phyloP scores from a whole-genome alignment of 2,888 invertebrate genomes.

The Mesorhabditis sp. region DNA sequence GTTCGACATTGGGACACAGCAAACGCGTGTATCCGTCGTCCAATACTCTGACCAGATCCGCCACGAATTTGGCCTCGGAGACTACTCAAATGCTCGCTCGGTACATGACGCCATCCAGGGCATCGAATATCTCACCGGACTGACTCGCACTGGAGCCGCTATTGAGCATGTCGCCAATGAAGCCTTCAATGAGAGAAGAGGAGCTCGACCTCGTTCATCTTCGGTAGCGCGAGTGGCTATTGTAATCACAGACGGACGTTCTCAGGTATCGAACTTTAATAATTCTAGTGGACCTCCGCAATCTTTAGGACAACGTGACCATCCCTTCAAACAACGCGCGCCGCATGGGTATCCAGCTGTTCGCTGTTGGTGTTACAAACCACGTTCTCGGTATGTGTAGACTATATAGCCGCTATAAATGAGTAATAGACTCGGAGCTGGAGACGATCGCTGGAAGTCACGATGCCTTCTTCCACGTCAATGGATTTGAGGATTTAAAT shows the following conservation, averaged over 20 bases:
- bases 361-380: slow-evolving; percentile 58
- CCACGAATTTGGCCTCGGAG: slow-evolving; percentile 51
- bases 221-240: slow-evolving; percentile 56
- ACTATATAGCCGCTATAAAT: slow-evolving; percentile 16
- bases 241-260: slow-evolving; percentile 59
- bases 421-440: slow-evolving; percentile 27
- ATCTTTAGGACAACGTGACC: slow-evolving; percentile 50
- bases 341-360: slow-evolving; percentile 54
- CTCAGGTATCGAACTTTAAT: slow-evolving; percentile 25
- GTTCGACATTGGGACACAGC: slow-evolving; percentile 50
- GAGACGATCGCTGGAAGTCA: slow-evolving; percentile 37
- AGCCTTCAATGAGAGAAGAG: slow-evolving; percentile 42
- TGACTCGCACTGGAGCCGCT: slow-evolving; percentile 52
- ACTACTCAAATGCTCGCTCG: slow-evolving; percentile 24
- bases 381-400: slow-evolving; percentile 37
- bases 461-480: slow-evolving; percentile 48
- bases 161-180: slow-evolving; percentile 51
- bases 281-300: too few species aligned
- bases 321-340: slow-evolving; percentile 50
- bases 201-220: slow-evolving; percentile 34
- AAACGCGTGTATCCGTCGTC: slow-evolving; percentile 50
- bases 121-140: slow-evolving; percentile 46
- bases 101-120: slow-evolving; percentile 32
- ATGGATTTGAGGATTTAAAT: slow-evolving; percentile 52
- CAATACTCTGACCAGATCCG: slow-evolving; percentile 55